Conservation (phyloP, 2,888 invertebrate species). For the Nomada flava region DNA sequence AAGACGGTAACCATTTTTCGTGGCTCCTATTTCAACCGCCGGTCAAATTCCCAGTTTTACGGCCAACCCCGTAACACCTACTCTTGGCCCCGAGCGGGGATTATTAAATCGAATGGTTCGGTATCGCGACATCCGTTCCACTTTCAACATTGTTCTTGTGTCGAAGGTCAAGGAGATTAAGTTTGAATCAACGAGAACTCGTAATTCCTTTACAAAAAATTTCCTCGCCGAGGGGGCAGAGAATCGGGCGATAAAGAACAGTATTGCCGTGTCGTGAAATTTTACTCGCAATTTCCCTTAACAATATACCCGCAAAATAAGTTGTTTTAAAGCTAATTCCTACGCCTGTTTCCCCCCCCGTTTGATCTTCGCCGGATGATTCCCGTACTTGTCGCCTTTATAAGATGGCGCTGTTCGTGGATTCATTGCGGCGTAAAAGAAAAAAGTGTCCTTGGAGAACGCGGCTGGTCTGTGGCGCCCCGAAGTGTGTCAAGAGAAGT, state of each 20-base stretch:
- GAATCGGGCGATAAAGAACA: slow-evolving; percentile 33
- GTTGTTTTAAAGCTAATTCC: slow-evolving; percentile 49
- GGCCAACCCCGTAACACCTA: background rate
- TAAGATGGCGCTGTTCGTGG: slow-evolving; percentile 38
- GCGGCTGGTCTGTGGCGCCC: background rate
- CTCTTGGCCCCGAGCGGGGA: background rate
- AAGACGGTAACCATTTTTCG: slow-evolving; percentile 34
- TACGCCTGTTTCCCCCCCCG: slow-evolving; percentile 9
- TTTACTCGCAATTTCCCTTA: slow-evolving; percentile 22
- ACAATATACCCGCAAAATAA: slow-evolving; percentile 32
- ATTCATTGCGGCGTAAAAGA: slow-evolving; percentile 48
- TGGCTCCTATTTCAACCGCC: slow-evolving; percentile 22
- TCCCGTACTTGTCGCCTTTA: slow-evolving; percentile 15
- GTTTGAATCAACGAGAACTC: background rate
- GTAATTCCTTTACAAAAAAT: background rate
- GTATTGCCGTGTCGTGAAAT: slow-evolving; percentile 34
- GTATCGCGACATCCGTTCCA: background rate
- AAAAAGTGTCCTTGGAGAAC: slow-evolving; percentile 32
- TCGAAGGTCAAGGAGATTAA: background rate
- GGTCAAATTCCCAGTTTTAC: slow-evolving; percentile 16
- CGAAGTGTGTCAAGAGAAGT: slow-evolving; percentile 51
- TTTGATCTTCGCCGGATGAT: slow-evolving; percentile 2
- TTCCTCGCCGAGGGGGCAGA: background rate
- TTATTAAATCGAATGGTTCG: background rate
- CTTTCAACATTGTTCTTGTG: too few relatives aligned